Percentiles rank a stretch among this genome's conserved stretches.
Evolutionary conservation across 2,888 invertebrate species (phyloP).

Genomic region (Limnephilus auricula): DNA sequence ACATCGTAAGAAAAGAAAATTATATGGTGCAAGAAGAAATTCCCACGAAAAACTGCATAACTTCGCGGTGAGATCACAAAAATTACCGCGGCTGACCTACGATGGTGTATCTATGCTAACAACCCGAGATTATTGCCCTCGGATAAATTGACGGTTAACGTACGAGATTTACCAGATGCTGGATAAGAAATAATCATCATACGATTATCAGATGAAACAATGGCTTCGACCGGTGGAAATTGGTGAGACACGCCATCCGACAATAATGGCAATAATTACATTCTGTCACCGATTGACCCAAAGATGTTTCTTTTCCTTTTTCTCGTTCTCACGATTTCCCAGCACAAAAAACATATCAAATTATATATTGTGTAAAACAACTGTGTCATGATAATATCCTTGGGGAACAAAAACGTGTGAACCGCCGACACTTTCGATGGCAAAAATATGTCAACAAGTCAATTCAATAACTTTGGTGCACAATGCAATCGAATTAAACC

Average conservation of each 20-base stretch:
- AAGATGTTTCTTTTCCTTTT: conserved; percentile 22
- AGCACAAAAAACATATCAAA: conserved; percentile 15
- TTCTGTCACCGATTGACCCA: conserved; percentile 39
- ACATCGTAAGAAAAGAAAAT: conserved; percentile 9
- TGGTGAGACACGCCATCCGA: conserved; percentile 46
- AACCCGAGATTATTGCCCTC: not conserved
- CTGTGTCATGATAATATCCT: conserved; percentile 37
- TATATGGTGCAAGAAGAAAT: not conserved
- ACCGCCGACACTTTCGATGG: not conserved
- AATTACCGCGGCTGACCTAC: not conserved
- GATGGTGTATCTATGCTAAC: not conserved
- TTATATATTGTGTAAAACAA: conserved; percentile 11
- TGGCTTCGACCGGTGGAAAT: conserved; percentile 11
- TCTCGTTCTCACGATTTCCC: conserved; percentile 31
- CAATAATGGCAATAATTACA: conserved; percentile 19
- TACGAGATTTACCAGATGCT: conserved; percentile 20
- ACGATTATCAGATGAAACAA: not conserved
- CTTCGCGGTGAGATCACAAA: conserved; percentile 19
- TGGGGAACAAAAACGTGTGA: conserved; percentile 29
- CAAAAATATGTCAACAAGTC: not conserved
- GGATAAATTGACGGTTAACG: conserved; percentile 11
- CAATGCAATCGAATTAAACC: not conserved
- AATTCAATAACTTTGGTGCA: not conserved
- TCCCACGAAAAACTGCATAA: conserved; percentile 9
- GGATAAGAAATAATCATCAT: not conserved